phyloP scores from a whole-genome alignment of 2,797 vertebrate genomes.

The Myotis findleyi region DNA sequence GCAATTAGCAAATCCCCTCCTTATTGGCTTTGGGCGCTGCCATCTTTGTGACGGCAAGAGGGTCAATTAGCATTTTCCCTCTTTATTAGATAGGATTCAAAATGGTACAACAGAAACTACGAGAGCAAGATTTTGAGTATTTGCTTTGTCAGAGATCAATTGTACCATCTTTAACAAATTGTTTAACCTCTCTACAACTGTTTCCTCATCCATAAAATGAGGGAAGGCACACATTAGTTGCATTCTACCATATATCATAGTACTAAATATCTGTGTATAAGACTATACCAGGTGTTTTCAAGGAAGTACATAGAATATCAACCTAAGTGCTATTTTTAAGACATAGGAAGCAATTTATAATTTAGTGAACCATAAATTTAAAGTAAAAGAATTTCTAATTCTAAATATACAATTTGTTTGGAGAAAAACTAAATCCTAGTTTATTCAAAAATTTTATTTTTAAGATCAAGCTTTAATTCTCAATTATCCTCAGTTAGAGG shows the following conservation, averaged over 20 bases:
- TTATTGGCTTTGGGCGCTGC: too few relatives aligned
- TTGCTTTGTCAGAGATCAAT: neutral
- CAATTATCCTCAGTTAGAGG: neutral
- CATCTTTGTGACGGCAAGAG: too few relatives aligned
- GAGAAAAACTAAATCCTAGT: neutral
- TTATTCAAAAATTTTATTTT: neutral
- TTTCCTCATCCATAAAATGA: neutral
- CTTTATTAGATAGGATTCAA: neutral
- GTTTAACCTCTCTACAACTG: neutral
- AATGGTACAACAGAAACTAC: neutral
- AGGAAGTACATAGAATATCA: neutral
- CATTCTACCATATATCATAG: neutral
- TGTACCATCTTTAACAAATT: neutral
- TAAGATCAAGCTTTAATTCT: neutral
- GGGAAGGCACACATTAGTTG: neutral
- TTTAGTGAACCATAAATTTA: neutral
- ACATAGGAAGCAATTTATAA: neutral
- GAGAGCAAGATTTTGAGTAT: neutral
- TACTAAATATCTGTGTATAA: neutral
- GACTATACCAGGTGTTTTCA: neutral
- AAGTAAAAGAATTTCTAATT: slow-evolving; percentile 26
- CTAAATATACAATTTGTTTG: neutral
- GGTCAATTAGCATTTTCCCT: too few relatives aligned
- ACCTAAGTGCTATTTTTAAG: slow-evolving; percentile 4
- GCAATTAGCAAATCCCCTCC: too few relatives aligned